Conservation (phyloP, 2,113 vertebrate genomes). For the Ictalurus furcatus region DNA sequence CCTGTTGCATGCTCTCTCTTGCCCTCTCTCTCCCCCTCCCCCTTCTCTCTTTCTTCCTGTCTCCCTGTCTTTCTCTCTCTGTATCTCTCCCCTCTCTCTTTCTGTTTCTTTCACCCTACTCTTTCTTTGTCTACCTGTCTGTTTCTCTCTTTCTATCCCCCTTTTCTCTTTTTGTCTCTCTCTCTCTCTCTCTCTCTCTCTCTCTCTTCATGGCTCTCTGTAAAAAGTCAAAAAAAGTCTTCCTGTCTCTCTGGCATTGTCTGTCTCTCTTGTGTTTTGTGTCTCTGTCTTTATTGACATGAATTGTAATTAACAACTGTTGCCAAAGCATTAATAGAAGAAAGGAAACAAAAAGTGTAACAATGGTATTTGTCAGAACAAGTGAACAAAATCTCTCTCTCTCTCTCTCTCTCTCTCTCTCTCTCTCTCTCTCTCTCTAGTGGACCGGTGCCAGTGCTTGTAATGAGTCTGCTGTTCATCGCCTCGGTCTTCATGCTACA, state of each 20-base stretch:
- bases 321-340: not conserved
- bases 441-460: slow-evolving; percentile 95
- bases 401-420: slow-evolving; percentile 55
- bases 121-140: not conserved
- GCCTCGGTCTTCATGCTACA: slow-evolving; percentile 99
- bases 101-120: no score
- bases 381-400: slow-evolving; percentile 35
- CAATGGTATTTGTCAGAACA: not conserved
- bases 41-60: not conserved
- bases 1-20: not conserved
- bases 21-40: not conserved
- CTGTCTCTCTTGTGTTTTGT: not conserved
- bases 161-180: not conserved
- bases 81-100: not conserved
- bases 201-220: not conserved
- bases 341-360: not conserved
- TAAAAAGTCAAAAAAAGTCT: no score
- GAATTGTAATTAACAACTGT: not conserved
- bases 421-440: slow-evolving; percentile 71
- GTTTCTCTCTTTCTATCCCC: not conserved
- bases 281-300: not conserved
- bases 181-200: not conserved
- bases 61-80: not conserved
- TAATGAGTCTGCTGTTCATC: slow-evolving; percentile 99
- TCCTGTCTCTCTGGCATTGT: not conserved